Conservation (phyloP, 2,113 vertebrate genomes). For the Vulpes lagopus region DNA sequence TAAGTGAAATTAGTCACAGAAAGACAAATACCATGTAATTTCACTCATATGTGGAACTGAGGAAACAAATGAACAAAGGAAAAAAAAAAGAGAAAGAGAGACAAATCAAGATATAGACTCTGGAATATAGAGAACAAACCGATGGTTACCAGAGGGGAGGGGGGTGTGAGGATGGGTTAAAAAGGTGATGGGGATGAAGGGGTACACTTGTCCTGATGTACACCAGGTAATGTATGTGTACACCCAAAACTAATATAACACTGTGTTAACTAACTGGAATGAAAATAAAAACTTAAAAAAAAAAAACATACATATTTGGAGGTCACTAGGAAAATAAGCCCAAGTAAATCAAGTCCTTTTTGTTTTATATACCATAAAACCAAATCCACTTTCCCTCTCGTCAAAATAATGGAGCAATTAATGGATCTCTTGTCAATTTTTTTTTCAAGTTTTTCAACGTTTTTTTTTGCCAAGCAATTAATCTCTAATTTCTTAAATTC, state of each 20-base stretch:
- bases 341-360: slow-evolving; percentile 38
- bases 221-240: background rate
- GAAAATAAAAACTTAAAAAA: background rate
- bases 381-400: slow-evolving; percentile 45
- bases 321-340: slow-evolving; percentile 43
- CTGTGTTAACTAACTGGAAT: background rate
- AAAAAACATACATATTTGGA: background rate
- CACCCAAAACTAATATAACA: background rate
- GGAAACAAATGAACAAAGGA: background rate
- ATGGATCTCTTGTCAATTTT: background rate
- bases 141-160: background rate
- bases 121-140: background rate
- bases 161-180: background rate
- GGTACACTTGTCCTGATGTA: background rate
- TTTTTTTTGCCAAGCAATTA: slow-evolving; percentile 4
- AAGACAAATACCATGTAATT: background rate
- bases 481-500: slow-evolving; percentile 30
- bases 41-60: background rate
- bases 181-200: background rate
- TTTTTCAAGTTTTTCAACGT: slow-evolving; percentile 39
- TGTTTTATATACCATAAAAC: background rate
- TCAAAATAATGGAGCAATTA: slow-evolving; percentile 40
- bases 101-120: background rate
- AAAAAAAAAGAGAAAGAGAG: background rate
- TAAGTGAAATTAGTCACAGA: background rate